Conservation (phyloP, 2,113 vertebrate genomes). For the Gorilla gorilla region DNA sequence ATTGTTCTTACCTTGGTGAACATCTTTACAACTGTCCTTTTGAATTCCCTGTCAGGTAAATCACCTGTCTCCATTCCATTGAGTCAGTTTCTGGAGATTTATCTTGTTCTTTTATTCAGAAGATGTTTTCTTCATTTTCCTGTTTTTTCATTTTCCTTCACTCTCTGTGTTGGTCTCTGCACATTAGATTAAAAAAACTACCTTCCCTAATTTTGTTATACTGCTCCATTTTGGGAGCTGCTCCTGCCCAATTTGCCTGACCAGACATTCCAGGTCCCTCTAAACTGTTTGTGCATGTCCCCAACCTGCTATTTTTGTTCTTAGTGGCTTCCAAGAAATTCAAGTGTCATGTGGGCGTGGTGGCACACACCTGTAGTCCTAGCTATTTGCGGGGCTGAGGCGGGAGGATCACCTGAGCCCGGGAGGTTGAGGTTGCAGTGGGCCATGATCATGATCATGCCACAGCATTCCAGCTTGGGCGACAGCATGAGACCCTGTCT, state of each 20-base stretch:
- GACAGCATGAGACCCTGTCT: no score
- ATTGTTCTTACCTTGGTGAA: neutral
- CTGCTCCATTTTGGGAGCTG: neutral
- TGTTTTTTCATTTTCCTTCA: neutral
- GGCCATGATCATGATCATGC: no score
- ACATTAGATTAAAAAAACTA: neutral
- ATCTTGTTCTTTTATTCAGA: neutral
- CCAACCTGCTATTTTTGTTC: neutral
- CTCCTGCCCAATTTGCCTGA: neutral
- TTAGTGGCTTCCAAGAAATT: neutral
- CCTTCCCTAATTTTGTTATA: neutral
- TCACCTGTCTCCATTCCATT: neutral
- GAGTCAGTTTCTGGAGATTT: neutral
- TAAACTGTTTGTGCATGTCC: neutral
- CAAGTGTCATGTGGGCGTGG: neutral
- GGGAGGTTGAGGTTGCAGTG: no score
- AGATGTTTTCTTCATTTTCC: neutral
- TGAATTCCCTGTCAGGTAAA: neutral
- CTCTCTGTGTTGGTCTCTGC: neutral
- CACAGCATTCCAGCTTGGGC: no score
- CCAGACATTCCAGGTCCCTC: neutral
- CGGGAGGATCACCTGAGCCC: no score
- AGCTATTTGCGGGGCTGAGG: no score
- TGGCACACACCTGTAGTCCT: no score
- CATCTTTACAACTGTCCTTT: neutral